phyloP scores from a whole-genome alignment of 2,113 vertebrate genomes.

The Grallaria varia region DNA sequence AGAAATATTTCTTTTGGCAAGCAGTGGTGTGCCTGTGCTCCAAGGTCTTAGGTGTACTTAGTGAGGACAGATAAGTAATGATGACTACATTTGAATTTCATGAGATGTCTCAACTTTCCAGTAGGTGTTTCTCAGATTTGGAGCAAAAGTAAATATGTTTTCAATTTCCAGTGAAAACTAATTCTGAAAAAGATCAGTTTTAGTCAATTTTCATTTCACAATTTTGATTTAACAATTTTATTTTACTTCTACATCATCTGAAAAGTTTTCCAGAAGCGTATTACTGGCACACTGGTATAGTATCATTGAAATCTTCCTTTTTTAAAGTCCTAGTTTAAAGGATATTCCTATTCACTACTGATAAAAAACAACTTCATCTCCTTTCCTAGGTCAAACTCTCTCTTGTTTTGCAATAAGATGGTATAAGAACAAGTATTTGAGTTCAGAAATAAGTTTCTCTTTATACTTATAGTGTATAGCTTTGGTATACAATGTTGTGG shows the following conservation, averaged over 20 bases:
- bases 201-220: conserved; percentile 1
- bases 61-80: neutral
- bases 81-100: conserved; percentile 42
- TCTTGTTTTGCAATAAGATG: neutral
- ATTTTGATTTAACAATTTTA: neutral
- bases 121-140: neutral
- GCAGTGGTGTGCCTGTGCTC: neutral
- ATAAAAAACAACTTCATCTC: neutral
- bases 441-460: neutral
- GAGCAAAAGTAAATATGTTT: neutral
- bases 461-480: neutral
- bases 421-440: neutral
- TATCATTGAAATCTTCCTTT: neutral
- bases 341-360: neutral
- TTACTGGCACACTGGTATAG: neutral
- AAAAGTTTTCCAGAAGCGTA: neutral
- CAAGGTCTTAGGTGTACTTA: conserved; percentile 1
- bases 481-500: neutral
- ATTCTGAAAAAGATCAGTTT: neutral
- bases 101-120: neutral
- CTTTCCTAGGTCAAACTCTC: neutral
- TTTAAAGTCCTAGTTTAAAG: neutral
- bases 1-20: conserved; percentile 37
- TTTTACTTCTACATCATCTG: neutral
- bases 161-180: conserved; percentile 7